phyloP scores from a whole-genome alignment of 2,888 invertebrate species.

The Aspidapion aeneum region DNA sequence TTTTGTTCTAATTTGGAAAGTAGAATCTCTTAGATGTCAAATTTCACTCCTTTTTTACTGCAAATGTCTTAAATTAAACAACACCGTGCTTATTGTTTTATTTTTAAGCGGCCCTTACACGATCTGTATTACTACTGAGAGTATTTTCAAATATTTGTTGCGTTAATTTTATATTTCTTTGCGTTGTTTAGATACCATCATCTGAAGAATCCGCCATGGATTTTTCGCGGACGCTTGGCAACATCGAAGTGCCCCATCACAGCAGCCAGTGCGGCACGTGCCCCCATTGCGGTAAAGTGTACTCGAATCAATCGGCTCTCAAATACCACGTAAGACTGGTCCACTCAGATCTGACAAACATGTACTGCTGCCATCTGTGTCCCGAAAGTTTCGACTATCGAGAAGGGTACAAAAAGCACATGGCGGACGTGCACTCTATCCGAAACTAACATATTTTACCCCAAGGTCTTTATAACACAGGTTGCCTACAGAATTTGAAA shows the following conservation, averaged over 20 bases:
- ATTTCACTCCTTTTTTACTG: too few species aligned
- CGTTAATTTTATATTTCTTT: too few species aligned
- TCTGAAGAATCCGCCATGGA: conserved; percentile 30
- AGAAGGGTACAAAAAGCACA: conserved; percentile 66
- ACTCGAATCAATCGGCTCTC: conserved; percentile 66
- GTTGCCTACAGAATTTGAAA: too few species aligned
- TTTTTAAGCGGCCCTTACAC: too few species aligned
- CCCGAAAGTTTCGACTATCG: conserved; percentile 66
- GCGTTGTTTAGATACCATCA: conserved; percentile 25
- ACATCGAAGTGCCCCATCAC: conserved; percentile 38
- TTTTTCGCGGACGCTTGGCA: conserved; percentile 25
- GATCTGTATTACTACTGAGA: too few species aligned
- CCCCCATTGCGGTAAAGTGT: conserved; percentile 66
- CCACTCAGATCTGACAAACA: conserved; percentile 65
- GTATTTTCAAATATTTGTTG: too few species aligned
- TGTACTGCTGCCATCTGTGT: conserved; percentile 66
- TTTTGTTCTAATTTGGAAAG: too few species aligned
- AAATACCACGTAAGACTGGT: conserved; percentile 59
- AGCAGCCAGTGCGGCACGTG: conserved; percentile 58
- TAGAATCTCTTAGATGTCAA: too few species aligned
- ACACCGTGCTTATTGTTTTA: too few species aligned
- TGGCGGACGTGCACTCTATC: conserved; percentile 64
- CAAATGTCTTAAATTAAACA: too few species aligned
- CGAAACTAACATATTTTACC: conserved; percentile 50
- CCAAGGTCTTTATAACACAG: too few species aligned